Conservation (phyloP, 2,888 invertebrate species). For the Amphimallon solstitiale region DNA sequence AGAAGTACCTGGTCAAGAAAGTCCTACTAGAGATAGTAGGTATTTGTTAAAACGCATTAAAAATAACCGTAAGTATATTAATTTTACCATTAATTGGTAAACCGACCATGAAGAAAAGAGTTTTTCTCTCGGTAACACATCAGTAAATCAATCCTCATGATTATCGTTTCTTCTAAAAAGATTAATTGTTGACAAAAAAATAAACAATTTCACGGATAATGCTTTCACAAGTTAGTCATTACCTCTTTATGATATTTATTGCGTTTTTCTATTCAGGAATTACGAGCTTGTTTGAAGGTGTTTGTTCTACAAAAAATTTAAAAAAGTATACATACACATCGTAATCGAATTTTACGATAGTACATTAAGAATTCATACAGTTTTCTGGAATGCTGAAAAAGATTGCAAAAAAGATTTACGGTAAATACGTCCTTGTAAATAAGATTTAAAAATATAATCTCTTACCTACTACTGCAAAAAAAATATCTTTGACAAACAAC, state of each 20-base stretch:
- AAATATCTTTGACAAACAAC: too few relatives aligned
- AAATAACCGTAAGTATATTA: neutral
- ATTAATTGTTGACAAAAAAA: conserved; percentile 22
- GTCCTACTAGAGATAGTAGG: too few relatives aligned
- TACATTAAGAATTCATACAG: too few relatives aligned
- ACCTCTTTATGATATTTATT: conserved; percentile 14
- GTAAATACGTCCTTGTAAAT: too few relatives aligned
- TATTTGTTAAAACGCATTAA: neutral
- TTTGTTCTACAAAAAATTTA: neutral
- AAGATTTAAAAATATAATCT: too few relatives aligned
- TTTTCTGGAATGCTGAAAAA: too few relatives aligned
- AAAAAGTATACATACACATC: too few relatives aligned
- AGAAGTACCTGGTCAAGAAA: too few relatives aligned
- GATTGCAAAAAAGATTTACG: too few relatives aligned
- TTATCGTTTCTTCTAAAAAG: conserved; percentile 7
- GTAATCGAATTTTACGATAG: too few relatives aligned
- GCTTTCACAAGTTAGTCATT: neutral
- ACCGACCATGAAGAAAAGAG: conserved; percentile 13
- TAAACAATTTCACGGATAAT: conserved; percentile 20
- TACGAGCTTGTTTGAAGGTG: neutral
- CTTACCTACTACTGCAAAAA: too few relatives aligned
- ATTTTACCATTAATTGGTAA: conserved; percentile 18
- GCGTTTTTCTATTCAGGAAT: conserved; percentile 4
- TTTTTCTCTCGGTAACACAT: conserved; percentile 2
- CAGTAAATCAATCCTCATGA: neutral